Percentiles rank a stretch among this genome's conserved stretches.
Conservation (phyloP, 1,140 invertebrate species). For the Pectinophora gossypiella region DNA sequence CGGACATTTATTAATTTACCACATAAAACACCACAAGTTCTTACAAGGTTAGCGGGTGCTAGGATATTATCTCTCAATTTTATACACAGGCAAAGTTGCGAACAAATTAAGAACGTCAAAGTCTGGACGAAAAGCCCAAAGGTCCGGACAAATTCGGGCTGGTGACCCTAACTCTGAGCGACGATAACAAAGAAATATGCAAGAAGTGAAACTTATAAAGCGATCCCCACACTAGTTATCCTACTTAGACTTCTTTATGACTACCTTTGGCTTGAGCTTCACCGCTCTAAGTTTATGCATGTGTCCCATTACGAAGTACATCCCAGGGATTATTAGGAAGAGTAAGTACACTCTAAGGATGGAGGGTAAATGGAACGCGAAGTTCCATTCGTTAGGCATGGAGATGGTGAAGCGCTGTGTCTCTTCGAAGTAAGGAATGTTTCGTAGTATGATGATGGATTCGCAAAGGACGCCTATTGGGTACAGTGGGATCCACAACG, state of each 20-base stretch:
- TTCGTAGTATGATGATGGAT: slow-evolving; percentile 85
- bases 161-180: too few relatives aligned
- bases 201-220: too few relatives aligned
- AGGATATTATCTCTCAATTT: too few relatives aligned
- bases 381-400: slow-evolving; percentile 91
- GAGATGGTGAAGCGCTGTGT: slow-evolving; percentile 85
- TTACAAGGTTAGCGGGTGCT: too few relatives aligned
- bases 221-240: too few relatives aligned
- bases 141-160: too few relatives aligned
- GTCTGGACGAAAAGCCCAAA: too few relatives aligned
- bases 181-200: too few relatives aligned
- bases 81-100: too few relatives aligned
- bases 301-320: slow-evolving; percentile 86
- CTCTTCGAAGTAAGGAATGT: slow-evolving; percentile 94
- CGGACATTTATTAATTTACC: too few relatives aligned
- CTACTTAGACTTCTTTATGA: slow-evolving; percentile 63
- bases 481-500: slow-evolving; percentile 94
- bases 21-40: too few relatives aligned
- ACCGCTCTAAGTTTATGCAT: slow-evolving; percentile 80
- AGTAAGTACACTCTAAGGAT: slow-evolving; percentile 88
- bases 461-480: slow-evolving; percentile 93
- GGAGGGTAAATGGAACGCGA: slow-evolving; percentile 90
- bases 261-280: slow-evolving; percentile 56
- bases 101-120: too few relatives aligned
- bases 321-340: slow-evolving; percentile 83